phyloP scores from a whole-genome alignment of 2,797 vertebrate genomes.

The Triplophysa yarkandensis region DNA sequence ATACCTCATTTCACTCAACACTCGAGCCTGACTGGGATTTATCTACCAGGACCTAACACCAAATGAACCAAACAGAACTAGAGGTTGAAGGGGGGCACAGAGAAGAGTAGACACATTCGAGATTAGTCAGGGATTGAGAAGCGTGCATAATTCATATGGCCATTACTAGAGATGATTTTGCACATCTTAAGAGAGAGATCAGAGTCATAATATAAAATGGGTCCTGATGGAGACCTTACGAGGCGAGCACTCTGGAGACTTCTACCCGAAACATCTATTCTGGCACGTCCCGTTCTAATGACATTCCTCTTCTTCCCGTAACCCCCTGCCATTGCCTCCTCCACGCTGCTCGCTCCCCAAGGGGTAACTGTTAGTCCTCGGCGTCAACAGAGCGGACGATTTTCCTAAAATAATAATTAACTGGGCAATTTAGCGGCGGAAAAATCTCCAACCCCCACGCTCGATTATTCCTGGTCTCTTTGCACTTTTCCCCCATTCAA shows the following conservation, averaged over 20 bases:
- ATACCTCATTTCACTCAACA: constrained; percentile 61
- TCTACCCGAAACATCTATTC: constrained; percentile 23
- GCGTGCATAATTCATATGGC: constrained; percentile 63
- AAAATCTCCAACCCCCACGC: constrained; percentile 50
- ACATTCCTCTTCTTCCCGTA: constrained; percentile 42
- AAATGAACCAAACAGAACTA: constrained; percentile 44
- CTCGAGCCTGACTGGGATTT: constrained; percentile 47
- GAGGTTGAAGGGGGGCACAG: background rate
- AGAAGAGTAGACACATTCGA: constrained; percentile 13
- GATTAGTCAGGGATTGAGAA: constrained; percentile 58
- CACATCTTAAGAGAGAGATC: constrained; percentile 65
- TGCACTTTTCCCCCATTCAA: constrained; percentile 55
- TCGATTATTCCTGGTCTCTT: constrained; percentile 61
- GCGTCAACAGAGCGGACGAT: constrained; percentile 38
- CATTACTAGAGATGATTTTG: constrained; percentile 61
- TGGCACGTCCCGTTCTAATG: constrained; percentile 52
- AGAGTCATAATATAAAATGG: constrained; percentile 62
- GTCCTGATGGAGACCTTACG: constrained; percentile 58
- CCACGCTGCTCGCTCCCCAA: constrained; percentile 9
- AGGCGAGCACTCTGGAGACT: constrained; percentile 51
- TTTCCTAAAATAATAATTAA: constrained; percentile 64
- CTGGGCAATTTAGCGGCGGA: constrained; percentile 39
- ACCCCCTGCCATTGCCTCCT: constrained; percentile 29
- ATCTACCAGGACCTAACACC: constrained; percentile 51
- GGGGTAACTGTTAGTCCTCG: constrained; percentile 22